Base-by-base conservation (phyloP, 2,113 vertebrate species). In the Camelus bactrianus region DNA sequence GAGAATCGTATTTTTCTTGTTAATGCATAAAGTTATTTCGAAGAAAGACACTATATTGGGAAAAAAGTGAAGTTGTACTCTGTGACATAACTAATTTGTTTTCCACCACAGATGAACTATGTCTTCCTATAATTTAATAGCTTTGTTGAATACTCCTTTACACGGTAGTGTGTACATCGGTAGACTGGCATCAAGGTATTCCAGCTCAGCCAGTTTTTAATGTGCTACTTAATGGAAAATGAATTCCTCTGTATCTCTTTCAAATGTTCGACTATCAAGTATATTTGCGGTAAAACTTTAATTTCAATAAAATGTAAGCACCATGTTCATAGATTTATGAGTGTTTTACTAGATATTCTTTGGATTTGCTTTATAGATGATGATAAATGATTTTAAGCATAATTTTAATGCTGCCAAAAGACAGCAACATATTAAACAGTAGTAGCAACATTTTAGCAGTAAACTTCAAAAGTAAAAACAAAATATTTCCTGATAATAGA, bases 251-350 rank as follows among this genome's bases (percentile, higher is more conserved):
- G 91, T 97, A 93, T 94, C 93, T 95, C 56, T 95, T 87, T 96
- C 83, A 93, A 96, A 67, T 97, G 87, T 97, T 93, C 82, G 2
- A 60, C 14, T 97, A 97, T 97, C 96, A 98, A 98, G 97, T 97
- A 94, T 79, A 87, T 96, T 97, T 98, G 90, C 88, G 98, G 65
- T 87, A 98, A 98, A 96, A 92, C 87, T 95, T 98, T 98, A 98
- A 98, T 97, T 98, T 98, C 95, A 98, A 97, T 98, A 98, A 98
- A 98, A 97, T 87, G 94, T 97, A 75, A 85, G 94, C 54, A 56
- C 6, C 11, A 16, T 96, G 91, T n/a, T 83, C 42, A 73, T 19
- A 83, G 8, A 86, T 79, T 93, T 89, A 83, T 81, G 93, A 75
- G 5, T 92, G 60, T 93, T 92, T 96, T 88, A 90, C 9, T 48